A percentile compares a stretch with the other conserved stretches of the same genome.
phyloP scores from a whole-genome alignment of 2,888 invertebrate genomes.

The Macrophya alboannulata region DNA sequence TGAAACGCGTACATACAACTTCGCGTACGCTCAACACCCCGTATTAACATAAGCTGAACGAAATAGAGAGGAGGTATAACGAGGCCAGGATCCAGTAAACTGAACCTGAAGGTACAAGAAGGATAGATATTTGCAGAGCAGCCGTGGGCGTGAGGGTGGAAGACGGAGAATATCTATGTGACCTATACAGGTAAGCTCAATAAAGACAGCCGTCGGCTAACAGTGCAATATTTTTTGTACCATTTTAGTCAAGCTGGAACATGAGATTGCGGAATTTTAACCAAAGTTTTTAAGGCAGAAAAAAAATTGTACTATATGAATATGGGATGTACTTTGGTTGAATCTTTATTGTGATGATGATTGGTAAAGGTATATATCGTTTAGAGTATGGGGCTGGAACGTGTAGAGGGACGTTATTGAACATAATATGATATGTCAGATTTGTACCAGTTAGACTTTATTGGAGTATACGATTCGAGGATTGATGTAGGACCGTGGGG shows the following conservation, averaged over 20 bases:
- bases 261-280: not conserved
- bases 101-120: not conserved
- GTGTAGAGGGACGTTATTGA: not conserved
- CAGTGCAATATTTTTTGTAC: not conserved
- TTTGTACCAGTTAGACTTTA: not conserved
- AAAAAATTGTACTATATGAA: not conserved
- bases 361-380: not conserved
- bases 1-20: constrained; percentile 11
- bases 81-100: constrained; percentile 30
- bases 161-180: not conserved
- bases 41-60: constrained; percentile 67
- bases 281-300: not conserved
- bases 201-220: constrained; percentile 2
- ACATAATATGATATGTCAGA: not conserved
- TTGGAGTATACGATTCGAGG: not conserved
- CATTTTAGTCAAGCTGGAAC: not conserved
- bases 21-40: constrained; percentile 54
- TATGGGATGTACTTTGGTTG: not conserved
- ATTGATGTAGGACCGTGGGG: not conserved
- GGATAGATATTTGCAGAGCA: constrained; percentile 37
- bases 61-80: constrained; percentile 59
- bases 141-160: not conserved
- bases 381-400: not conserved
- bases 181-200: constrained; percentile 1
- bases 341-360: not conserved